Conservation (phyloP, 2,888 invertebrate species). For the Griposia aprilina region DNA sequence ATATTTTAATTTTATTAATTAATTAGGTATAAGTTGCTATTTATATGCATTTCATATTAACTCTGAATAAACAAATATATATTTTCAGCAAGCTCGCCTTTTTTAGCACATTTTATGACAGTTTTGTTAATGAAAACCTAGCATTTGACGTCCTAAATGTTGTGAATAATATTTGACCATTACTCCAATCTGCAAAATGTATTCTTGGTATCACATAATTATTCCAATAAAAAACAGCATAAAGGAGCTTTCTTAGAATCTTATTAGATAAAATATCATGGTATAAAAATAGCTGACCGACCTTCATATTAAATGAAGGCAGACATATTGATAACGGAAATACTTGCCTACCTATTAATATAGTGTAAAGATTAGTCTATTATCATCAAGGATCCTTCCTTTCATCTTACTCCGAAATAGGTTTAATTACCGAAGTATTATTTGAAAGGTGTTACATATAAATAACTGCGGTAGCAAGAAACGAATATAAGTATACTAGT, state of each 20-base stretch:
- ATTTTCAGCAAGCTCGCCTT: background rate
- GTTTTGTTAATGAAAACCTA: background rate
- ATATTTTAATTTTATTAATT: too few species aligned
- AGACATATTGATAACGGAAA: slow-evolving; percentile 18
- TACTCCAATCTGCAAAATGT: background rate
- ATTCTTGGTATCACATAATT: background rate
- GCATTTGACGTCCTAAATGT: background rate
- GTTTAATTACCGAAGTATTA: slow-evolving; percentile 14
- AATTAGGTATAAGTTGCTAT: too few species aligned
- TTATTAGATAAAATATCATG: background rate
- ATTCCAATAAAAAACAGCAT: slow-evolving; percentile 3
- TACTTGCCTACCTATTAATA: slow-evolving; percentile 8
- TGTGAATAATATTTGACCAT: background rate
- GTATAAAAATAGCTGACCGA: slow-evolving; percentile 24
- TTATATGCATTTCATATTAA: too few species aligned
- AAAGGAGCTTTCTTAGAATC: background rate
- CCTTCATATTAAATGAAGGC: slow-evolving; percentile 1
- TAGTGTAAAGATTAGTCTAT: background rate
- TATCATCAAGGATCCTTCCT: slow-evolving; percentile 22
- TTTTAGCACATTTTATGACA: background rate
- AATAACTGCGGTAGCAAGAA: background rate
- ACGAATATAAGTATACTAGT: background rate
- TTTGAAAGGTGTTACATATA: slow-evolving; percentile 9
- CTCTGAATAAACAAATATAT: too few species aligned
- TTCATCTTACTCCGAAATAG: slow-evolving; percentile 29